phyloP scores from a whole-genome alignment of 2,113 vertebrate species.

The Reinhardtius hippoglossoides region DNA sequence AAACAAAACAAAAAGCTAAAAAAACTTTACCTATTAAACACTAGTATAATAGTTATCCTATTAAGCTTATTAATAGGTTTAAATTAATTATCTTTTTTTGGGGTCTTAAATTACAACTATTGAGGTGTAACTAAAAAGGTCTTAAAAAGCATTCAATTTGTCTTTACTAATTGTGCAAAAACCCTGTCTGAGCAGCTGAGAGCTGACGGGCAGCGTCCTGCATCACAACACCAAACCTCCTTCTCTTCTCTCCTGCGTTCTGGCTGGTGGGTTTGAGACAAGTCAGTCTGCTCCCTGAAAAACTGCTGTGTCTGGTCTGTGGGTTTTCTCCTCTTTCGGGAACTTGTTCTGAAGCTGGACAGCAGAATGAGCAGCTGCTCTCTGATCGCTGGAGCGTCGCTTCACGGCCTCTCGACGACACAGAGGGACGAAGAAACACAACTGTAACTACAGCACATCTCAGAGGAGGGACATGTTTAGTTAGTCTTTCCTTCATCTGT shows the following conservation, averaged over 20 bases:
- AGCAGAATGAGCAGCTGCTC: constrained; percentile 11
- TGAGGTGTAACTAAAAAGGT: too few relatives aligned
- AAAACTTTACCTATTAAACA: too few relatives aligned
- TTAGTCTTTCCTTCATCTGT: not conserved
- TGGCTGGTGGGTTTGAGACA: not conserved
- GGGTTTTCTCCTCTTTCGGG: constrained; percentile 7
- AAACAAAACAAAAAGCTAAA: too few relatives aligned
- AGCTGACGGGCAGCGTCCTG: too few relatives aligned
- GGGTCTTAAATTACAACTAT: too few relatives aligned
- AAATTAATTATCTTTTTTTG: too few relatives aligned
- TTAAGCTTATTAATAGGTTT: too few relatives aligned
- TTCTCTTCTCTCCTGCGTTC: not conserved
- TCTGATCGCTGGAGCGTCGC: constrained; percentile 1
- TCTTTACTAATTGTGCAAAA: too few relatives aligned
- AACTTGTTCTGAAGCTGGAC: constrained; percentile 27
- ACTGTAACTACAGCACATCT: not conserved
- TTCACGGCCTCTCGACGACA: constrained; percentile 1
- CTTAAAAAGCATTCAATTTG: too few relatives aligned
- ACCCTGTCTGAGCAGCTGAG: not conserved
- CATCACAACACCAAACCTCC: not conserved
- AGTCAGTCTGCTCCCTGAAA: constrained; percentile 2
- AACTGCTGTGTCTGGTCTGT: not conserved
- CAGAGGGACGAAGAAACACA: not conserved
- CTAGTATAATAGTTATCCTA: too few relatives aligned
- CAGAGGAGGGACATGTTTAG: too few relatives aligned